Base-by-base conservation (phyloP, 1,140 invertebrate genomes). In the Arion vulgaris region DNA sequence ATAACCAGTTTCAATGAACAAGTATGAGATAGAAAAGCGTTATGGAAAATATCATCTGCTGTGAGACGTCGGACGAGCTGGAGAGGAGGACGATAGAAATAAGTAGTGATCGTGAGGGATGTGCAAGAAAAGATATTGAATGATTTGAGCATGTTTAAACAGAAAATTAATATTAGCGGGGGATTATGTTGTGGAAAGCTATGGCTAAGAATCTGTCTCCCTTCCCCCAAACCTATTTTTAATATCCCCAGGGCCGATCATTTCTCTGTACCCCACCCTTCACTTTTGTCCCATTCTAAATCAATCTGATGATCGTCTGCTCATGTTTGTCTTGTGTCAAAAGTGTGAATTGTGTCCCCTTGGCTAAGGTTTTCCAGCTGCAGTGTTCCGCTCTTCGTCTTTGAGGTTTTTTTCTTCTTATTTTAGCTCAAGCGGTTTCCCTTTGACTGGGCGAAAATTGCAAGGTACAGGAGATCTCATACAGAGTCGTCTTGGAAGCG, bases 121-220 rank as follows among this genome's bases (percentile, higher is more conserved):
- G 9, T 7, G 62, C n/a, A 66, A 34, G 17, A 32, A 17, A 32
- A 28, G 9, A 32, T 32, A 28, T 28, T 66, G 62, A 66, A 34
- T 66, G 62, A 66, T 7, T 66, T 32, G 71, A 41, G 9, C 9
- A 7, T 72, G 71, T 72, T 72, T 72, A 41, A 38, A 72, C 71
- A 72, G 71, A 72, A 72, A 72, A 72, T 72, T 72, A 72, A 72
- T 72, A 72, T 72, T 72, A 72, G 71, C 71, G 26, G 71, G 38
- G 41, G 71, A 72, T 72, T 39, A n/a, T 41, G 71, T 1, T 39
- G 41, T 41, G 71, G 36, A 72, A 26, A 72, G 38, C 17, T 45
- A 23, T 19, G 41, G 41, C 2, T 9, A 39, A 9, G 41, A 41
- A 71, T 36, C 15, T 19, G 5, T 32, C 28, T 34, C 62, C 62